Percentiles rank a stretch among this genome's conserved stretches.
These are phyloP conservation scores for Limnothrissa miodon DNA, from an alignment of 2,113 vertebrate species.

Conservation along the genomic window DNA sequence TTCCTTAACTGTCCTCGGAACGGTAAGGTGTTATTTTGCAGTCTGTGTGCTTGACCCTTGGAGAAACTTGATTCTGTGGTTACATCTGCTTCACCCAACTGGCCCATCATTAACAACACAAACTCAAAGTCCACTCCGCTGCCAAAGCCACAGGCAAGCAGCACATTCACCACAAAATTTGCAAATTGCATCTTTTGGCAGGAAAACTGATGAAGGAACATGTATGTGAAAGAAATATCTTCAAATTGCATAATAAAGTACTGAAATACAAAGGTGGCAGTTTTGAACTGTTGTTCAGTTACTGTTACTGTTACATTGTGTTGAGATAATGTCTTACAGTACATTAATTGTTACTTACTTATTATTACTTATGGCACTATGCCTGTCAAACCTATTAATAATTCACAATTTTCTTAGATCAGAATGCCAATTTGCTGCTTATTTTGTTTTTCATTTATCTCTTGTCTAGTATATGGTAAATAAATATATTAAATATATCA, in stretches of 20 bases:
- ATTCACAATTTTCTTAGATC: not conserved
- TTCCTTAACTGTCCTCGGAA: not conserved
- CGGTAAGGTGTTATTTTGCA: slow-evolving; percentile 6
- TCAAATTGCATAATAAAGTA: slow-evolving; percentile 24
- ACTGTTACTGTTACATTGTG: not conserved
- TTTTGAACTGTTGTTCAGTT: not conserved
- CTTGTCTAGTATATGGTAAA: too few relatives aligned
- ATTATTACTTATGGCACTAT: not conserved
- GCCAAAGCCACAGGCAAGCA: slow-evolving; percentile 43
- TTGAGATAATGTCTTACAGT: not conserved
- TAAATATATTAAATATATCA: too few relatives aligned
- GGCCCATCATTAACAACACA: slow-evolving; percentile 19
- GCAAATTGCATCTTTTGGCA: slow-evolving; percentile 37
- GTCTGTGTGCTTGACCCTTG: not conserved
- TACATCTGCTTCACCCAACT: slow-evolving; percentile 6
- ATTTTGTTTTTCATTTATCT: not conserved
- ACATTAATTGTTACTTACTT: too few relatives aligned
- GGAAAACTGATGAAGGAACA: slow-evolving; percentile 5
- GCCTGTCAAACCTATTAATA: too few relatives aligned
- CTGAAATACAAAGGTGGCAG: not conserved
- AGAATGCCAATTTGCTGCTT: not conserved
- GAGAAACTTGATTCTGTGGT: slow-evolving; percentile 16
- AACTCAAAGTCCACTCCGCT: not conserved
- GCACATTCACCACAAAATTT: slow-evolving; percentile 31
- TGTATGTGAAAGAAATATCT: slow-evolving; percentile 27